A percentile compares a stretch with the other conserved stretches of the same genome.
phyloP scores from a whole-genome alignment of 2,113 vertebrate genomes.

The Hydrolagus affinis region DNA sequence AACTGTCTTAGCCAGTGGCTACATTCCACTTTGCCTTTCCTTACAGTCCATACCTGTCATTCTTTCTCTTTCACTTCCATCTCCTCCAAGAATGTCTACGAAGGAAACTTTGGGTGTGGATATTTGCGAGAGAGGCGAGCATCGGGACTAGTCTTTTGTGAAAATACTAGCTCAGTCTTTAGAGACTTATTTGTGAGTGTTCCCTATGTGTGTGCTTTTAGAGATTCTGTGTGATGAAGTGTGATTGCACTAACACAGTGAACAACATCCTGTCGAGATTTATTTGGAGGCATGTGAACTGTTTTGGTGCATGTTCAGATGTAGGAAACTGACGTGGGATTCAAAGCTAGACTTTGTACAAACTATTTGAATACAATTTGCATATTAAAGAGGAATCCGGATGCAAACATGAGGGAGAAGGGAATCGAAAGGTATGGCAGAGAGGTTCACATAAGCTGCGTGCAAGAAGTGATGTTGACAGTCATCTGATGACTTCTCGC shows the following conservation, averaged over 20 bases:
- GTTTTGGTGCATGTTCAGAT: constrained; percentile 56
- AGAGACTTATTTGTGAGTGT: constrained; percentile 91
- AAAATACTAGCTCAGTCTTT: constrained; percentile 88
- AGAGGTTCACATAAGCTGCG: not conserved
- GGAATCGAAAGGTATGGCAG: too few species aligned
- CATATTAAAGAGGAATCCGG: not conserved
- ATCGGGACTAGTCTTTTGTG: constrained; percentile 90
- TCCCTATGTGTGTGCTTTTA: constrained; percentile 52
- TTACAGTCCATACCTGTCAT: constrained; percentile 40
- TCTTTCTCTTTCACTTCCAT: constrained; percentile 60
- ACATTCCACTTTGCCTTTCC: constrained; percentile 45
- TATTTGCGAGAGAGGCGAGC: constrained; percentile 83
- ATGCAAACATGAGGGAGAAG: too few species aligned
- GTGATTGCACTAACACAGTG: constrained; percentile 52
- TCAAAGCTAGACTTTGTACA: not conserved
- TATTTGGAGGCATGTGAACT: constrained; percentile 55
- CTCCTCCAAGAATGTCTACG: constrained; percentile 81
- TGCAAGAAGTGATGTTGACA: not conserved
- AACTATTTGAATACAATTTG: not conserved
- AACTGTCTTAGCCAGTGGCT: constrained; percentile 46
- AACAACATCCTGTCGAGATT: constrained; percentile 38
- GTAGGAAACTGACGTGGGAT: constrained; percentile 2
- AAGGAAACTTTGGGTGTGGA: constrained; percentile 87
- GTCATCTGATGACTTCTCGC: too few species aligned
- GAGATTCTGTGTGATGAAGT: constrained; percentile 44